Base-by-base conservation (phyloP, 1,140 invertebrate genomes). In the Zaprionus inermis region DNA sequence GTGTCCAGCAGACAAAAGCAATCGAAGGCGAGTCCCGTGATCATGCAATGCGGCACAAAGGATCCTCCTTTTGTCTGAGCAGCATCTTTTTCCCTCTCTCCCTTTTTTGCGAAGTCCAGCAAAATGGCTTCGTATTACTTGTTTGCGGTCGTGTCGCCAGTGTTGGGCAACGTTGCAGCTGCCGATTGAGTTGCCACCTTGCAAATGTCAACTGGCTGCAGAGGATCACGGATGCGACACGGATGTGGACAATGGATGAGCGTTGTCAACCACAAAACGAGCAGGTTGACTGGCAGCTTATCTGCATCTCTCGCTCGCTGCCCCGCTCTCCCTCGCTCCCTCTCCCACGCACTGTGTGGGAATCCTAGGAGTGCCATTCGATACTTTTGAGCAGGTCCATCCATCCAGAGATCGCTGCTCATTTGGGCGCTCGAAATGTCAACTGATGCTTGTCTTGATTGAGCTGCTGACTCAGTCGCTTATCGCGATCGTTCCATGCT, bases 1-100 rank as follows among this genome's bases (percentile, higher is more conserved):
- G 64, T 83, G 77, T 70, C 57, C 41, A 69, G 58, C 83, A 88
- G 80, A 84, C 83, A 88, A 86, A 86, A 82, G 82, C 72, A 82
- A 76, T 88, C 66, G 61, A 79, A 76, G 75, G 49, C 44, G 16
- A 70, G 18, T 54, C 41, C 36, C n/a, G n/a, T n/a, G n/a, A n/a
- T n/a, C n/a, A n/a, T n/a, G n/a, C n/a, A n/a, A n/a, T 49, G 28
- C 18, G 30, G 49, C 44, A 81, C 81, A 84, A 85, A 78, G 63
- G 74, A 70, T 67, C 60, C 52, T 3, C 4, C 24, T 70, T 36
- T 56, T 46, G 41, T 69, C 57, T 59, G 46, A 49, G 11, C 12
- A 55, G 22, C 20, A 59, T 9, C 22, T 58, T 24, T 12, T 14
- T 51, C 20, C 14, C 49, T 24, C 10, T 36, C 41, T 36, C 1